Base-by-base conservation (phyloP, 2,113 vertebrate genomes). In the Aviceda subcristata region DNA sequence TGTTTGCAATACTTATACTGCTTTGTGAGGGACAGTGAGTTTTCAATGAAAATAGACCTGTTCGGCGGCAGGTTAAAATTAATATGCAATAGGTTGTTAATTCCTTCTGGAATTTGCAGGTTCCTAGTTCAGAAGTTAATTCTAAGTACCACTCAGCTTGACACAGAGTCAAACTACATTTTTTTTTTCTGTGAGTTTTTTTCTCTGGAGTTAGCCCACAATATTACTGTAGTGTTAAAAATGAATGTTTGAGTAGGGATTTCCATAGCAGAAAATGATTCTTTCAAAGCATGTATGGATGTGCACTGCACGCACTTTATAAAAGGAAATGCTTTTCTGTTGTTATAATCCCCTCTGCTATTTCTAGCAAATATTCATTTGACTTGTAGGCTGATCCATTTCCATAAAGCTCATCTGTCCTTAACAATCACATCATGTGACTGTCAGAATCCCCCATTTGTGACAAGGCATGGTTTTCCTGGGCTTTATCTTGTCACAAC, bases 111-210 rank as follows among this genome's bases (percentile, higher is more conserved):
- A 80, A 27, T 94, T 80, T 79, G 41, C 2, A 5, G 88, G 72
- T 87, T 94, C 72, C 69, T 88, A 17, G 80, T 88, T 97, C 77
- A 91, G 80, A 90, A 95, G 90, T 95, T 92, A 95, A 87, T 72
- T 95, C 84, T 69, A 59, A 87, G 66, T 48, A 85, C 30, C 45
- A 22, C 56, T 81, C 43, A 64, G 60, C 72, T 84, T 93, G 91
- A 88, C 82, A 67, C 17, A 36, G 43, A 55, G 59, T 84, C 30
- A 43, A 34, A 56, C 73, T 73, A 34, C 7, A n/a, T n/a, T 1
- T 12, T 68, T 91, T 57, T 78, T 64, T 86, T 27, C 56, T 86
- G 22, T 60, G 69, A 64, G 78, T 53, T 4, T 1, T 53, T 4
- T 1, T 24, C 51, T 72, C 64, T 86, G 46, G 43, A 93, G 39